Conservation (phyloP, 2,888 invertebrate genomes). For the Lithophane ornitopus region DNA sequence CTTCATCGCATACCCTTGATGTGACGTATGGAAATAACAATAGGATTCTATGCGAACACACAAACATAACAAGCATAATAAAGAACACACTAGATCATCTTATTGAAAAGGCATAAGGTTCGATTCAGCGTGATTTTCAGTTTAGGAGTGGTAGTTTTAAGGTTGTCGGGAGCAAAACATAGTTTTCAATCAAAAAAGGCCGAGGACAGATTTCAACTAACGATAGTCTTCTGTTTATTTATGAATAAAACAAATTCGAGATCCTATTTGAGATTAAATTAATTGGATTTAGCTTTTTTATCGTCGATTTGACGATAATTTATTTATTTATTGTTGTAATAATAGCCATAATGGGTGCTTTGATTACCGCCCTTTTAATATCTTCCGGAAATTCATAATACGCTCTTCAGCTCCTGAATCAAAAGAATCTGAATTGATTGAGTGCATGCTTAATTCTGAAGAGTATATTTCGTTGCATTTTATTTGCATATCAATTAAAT, state of each 20-base stretch:
- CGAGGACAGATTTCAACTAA: conserved; percentile 76
- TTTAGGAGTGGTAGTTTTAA: conserved; percentile 4
- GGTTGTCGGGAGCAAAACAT: conserved; percentile 59
- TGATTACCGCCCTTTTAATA: conserved; percentile 49
- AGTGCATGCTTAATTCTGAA: conserved; percentile 18
- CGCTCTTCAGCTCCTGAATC: conserved; percentile 42
- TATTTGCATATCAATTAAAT: conserved; percentile 42
- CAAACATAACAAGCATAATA: conserved; percentile 7
- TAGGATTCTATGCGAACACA: conserved; percentile 62
- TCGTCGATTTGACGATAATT: conserved; percentile 67
- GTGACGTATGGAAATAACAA: conserved; percentile 81
- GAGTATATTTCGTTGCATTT: conserved; percentile 22
- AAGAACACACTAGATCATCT: not conserved
- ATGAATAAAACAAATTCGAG: conserved; percentile 73
- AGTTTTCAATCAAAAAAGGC: conserved; percentile 76
- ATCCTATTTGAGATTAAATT: conserved; percentile 71
- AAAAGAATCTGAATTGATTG: conserved; percentile 42
- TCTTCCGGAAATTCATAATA: conserved; percentile 61
- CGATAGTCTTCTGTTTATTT: conserved; percentile 71
- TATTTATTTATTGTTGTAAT: conserved; percentile 64
- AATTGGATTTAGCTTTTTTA: conserved; percentile 69
- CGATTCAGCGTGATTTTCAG: not conserved
- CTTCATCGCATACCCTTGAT: conserved; percentile 77
- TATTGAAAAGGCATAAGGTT: conserved; percentile 12
- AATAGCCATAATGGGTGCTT: conserved; percentile 55